Conservation (phyloP, 2,797 vertebrate species). For the Lacerta agilis region DNA sequence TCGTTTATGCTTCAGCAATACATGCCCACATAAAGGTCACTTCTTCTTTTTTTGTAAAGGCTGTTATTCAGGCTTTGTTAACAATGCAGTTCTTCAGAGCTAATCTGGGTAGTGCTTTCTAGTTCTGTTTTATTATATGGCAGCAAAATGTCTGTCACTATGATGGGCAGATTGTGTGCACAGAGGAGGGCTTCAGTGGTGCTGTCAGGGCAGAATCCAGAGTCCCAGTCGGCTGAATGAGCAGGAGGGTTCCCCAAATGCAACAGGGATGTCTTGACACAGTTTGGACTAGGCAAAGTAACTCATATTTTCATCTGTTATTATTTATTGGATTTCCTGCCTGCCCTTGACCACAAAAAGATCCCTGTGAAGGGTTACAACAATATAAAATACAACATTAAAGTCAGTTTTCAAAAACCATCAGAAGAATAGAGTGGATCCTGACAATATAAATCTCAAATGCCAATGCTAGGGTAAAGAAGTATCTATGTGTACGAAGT, state of each 20-base stretch:
- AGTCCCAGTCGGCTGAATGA: not conserved
- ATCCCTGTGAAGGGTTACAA: too few species aligned
- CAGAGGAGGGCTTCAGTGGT: not conserved
- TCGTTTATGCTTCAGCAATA: conserved; percentile 71
- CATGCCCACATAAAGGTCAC: conserved; percentile 77
- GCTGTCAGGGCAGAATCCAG: not conserved
- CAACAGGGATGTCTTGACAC: too few species aligned
- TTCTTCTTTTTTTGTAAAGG: conserved; percentile 47
- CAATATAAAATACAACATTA: too few species aligned
- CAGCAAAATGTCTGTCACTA: not conserved
- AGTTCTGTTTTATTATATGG: not conserved
- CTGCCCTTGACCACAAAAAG: too few species aligned
- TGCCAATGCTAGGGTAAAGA: too few species aligned
- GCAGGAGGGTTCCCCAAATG: not conserved
- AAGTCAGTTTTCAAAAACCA: too few species aligned
- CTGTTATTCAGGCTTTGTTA: conserved; percentile 64
- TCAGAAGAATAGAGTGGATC: too few species aligned
- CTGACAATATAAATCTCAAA: too few species aligned
- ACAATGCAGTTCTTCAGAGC: conserved; percentile 57
- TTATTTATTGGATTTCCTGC: too few species aligned
- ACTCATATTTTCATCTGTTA: too few species aligned
- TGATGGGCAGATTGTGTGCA: not conserved
- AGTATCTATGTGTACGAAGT: too few species aligned
- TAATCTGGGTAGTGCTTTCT: conserved; percentile 55
- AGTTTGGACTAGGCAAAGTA: too few species aligned